Evolutionary conservation across 2,113 vertebrate species (phyloP), one percentile per base, ranked within the genome.

Genomic region (Cynoglossus semilaevis): DNA sequence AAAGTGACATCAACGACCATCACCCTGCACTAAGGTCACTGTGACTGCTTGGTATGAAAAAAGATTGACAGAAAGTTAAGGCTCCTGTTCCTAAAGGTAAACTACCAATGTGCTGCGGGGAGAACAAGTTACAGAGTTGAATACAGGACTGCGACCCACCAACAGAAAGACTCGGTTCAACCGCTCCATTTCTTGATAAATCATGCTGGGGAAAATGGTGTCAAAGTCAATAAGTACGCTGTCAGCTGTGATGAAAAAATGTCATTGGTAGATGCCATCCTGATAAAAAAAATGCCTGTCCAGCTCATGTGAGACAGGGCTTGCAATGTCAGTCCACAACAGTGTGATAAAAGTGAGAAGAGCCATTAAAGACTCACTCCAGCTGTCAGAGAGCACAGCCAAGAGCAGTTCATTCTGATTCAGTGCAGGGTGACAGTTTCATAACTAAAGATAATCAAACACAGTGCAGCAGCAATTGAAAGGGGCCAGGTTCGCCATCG

Each of bases 361-460:
- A 72, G 58, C 36, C 43, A 60, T 56, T 65, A 44, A 16, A 12
- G 36, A 58, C 48, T 58, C 43, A 53, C 35, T 65, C 43, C 35
- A 51, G 36, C 47, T 59, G 19, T 58, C 47, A 60, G 47, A 68
- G 29, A 74, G 59, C 46, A 65, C 47, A 63, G 12, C 36, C 10
- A 9, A 67, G 49, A 71, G 54, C 42, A 55, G 14, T 15, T 35
- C 36, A 11, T 52, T 41, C 41, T 46, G 34, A 38, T 85, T 91
- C 90, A 91, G 88, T 89, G 87, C 88, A 90, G 83, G 84, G 51
- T 86, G 87, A 89, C 44, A 48, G 70, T 70, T 80, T 49, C 7
- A 13, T 50, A 44, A 29, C 52, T 67, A 34, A 73, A 35, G 65
- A 17, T 17, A 47, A 15, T 11, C 35, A 59, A n/a, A 37, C 45